phyloP scores from a whole-genome alignment of 2,113 vertebrate species.

The Trematocara marginatum region DNA sequence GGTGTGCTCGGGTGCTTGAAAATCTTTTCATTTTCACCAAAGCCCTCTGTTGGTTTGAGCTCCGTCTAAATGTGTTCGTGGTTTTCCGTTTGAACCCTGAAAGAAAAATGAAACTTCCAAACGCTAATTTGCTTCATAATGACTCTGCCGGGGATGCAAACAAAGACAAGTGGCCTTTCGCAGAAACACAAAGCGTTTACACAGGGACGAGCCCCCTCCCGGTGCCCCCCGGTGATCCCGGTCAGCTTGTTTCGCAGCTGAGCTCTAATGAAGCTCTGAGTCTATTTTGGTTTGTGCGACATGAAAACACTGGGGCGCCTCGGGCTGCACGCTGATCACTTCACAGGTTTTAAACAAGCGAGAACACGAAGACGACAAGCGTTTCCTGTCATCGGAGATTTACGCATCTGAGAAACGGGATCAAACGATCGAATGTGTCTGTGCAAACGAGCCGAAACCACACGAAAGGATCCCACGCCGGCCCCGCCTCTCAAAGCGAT shows the following conservation, averaged over 20 bases:
- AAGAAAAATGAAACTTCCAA: not conserved
- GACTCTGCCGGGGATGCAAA: not conserved
- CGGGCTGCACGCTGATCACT: not conserved
- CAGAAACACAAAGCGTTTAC: not conserved
- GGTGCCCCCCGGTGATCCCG: not conserved
- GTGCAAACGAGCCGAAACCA: not conserved
- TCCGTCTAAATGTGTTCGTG: not conserved
- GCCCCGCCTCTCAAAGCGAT: accelerated
- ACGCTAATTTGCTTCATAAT: not conserved
- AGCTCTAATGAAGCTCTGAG: not conserved
- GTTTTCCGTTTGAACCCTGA: not conserved
- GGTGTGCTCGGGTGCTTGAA: not conserved
- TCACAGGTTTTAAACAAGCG: not conserved
- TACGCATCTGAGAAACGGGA: not conserved
- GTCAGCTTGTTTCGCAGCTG: not conserved
- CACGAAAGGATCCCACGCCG: not conserved
- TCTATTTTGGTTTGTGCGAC: not conserved
- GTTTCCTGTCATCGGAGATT: not conserved
- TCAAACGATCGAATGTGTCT: not conserved
- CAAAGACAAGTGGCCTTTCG: not conserved
- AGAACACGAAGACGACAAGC: not conserved
- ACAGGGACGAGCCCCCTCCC: not conserved
- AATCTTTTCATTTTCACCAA: not conserved
- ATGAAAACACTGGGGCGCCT: not conserved
- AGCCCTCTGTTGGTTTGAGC: not conserved